A percentile compares a stretch with the other conserved stretches of the same genome.
phyloP scores from a whole-genome alignment of 2,797 vertebrate species.

The Helarctos malayanus region DNA sequence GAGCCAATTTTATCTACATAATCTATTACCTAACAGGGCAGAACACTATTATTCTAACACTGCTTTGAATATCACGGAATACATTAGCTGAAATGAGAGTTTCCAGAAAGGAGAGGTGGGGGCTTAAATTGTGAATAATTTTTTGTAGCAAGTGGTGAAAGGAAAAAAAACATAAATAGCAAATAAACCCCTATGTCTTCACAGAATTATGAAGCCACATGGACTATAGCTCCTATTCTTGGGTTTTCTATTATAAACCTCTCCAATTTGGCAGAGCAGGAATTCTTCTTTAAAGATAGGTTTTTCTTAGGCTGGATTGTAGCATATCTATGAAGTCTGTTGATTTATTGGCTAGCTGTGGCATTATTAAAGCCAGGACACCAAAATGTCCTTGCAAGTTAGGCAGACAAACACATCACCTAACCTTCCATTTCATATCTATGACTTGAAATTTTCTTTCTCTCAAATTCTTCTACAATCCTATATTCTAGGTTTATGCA shows the following conservation, averaged over 20 bases:
- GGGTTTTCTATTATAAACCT: neutral
- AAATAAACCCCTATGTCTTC: constrained; percentile 23
- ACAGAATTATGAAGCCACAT: constrained; percentile 1
- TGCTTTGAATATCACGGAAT: neutral
- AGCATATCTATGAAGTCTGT: neutral
- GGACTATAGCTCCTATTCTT: neutral
- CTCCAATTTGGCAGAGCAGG: neutral
- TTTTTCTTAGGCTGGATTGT: neutral
- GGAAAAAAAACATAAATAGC: neutral
- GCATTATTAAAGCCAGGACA: neutral
- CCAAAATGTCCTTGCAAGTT: neutral
- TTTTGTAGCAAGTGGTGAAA: neutral
- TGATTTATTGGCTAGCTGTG: neutral
- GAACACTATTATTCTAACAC: neutral
- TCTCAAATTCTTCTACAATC: neutral
- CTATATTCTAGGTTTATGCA: neutral
- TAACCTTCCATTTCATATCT: neutral
- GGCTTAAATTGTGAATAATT: neutral
- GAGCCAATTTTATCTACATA: neutral
- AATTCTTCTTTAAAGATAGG: neutral
- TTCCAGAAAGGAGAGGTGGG: neutral
- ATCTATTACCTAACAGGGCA: neutral
- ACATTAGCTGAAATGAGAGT: neutral
- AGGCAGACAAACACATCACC: neutral
- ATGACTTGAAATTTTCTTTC: neutral